Conservation (phyloP, 2,888 invertebrate genomes). For the Craniophora ligustri region DNA sequence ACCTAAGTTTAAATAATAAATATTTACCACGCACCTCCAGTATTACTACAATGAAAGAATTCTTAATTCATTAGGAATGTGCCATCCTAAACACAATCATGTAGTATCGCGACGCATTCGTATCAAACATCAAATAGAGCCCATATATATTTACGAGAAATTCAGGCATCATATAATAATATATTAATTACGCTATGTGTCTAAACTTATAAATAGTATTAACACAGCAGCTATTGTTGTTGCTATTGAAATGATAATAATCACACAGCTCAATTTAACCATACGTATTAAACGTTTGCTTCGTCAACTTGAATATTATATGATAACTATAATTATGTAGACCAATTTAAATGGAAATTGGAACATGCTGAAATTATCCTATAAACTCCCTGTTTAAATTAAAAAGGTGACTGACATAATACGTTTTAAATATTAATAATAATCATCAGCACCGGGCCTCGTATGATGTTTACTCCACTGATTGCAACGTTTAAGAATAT, state of each 20-base stretch:
- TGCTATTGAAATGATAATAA: slow-evolving; percentile 24
- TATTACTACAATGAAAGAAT: slow-evolving; percentile 62
- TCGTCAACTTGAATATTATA: slow-evolving; percentile 6
- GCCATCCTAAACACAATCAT: slow-evolving; percentile 56
- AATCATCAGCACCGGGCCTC: not conserved
- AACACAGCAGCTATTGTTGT: slow-evolving; percentile 54
- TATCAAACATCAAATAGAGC: slow-evolving; percentile 33
- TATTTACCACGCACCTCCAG: slow-evolving; percentile 73
- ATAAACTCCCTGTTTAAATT: slow-evolving; percentile 20
- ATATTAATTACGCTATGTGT: slow-evolving; percentile 45
- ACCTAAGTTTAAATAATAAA: slow-evolving; percentile 74
- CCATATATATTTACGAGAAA: slow-evolving; percentile 28
- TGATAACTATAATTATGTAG: slow-evolving; percentile 23
- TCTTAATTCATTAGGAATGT: slow-evolving; percentile 67
- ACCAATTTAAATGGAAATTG: slow-evolving; percentile 25
- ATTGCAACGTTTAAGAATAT: not conserved
- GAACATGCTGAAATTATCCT: slow-evolving; percentile 9
- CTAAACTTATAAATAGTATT: slow-evolving; percentile 46
- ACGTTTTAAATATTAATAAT: slow-evolving; percentile 5
- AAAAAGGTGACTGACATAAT: slow-evolving; percentile 2
- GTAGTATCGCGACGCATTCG: slow-evolving; percentile 41
- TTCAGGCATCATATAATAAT: slow-evolving; percentile 20
- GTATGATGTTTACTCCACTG: not conserved
- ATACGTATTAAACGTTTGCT: slow-evolving; percentile 19
- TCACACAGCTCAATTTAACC: slow-evolving; percentile 10